Conservation (phyloP, 2,797 vertebrate genomes). For the Balearica regulorum region DNA sequence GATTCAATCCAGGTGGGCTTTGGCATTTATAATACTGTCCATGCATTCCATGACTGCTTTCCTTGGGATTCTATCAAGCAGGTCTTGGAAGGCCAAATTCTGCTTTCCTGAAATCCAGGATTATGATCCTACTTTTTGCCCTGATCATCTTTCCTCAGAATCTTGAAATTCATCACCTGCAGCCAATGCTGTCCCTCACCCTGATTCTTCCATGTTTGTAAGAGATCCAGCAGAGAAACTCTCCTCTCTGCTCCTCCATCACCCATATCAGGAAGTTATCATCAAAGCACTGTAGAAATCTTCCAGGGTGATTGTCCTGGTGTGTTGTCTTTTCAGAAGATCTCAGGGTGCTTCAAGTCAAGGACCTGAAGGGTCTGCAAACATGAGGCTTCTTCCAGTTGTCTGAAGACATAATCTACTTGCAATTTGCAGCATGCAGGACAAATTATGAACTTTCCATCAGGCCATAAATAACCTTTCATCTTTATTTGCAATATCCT, state of each 20-base stretch:
- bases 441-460: neutral
- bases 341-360: neutral
- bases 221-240: neutral
- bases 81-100: neutral
- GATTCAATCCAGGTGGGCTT: neutral
- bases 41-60: neutral
- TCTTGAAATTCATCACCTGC: neutral
- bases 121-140: neutral
- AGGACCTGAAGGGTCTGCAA: neutral
- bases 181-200: neutral
- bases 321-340: neutral
- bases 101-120: neutral
- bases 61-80: neutral
- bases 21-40: neutral
- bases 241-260: neutral
- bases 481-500: neutral
- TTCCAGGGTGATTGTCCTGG: neutral
- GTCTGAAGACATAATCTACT: neutral
- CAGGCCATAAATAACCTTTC: neutral
- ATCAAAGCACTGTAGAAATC: neutral
- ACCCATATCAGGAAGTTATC: neutral
- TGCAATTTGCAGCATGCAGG: neutral
- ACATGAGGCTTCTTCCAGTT: neutral
- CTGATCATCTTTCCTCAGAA: neutral
- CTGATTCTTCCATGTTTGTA: neutral